These are phyloP conservation scores for Anastrepha ludens DNA, from an alignment of 1,140 invertebrate genomes.

Conservation along the genomic window DNA sequence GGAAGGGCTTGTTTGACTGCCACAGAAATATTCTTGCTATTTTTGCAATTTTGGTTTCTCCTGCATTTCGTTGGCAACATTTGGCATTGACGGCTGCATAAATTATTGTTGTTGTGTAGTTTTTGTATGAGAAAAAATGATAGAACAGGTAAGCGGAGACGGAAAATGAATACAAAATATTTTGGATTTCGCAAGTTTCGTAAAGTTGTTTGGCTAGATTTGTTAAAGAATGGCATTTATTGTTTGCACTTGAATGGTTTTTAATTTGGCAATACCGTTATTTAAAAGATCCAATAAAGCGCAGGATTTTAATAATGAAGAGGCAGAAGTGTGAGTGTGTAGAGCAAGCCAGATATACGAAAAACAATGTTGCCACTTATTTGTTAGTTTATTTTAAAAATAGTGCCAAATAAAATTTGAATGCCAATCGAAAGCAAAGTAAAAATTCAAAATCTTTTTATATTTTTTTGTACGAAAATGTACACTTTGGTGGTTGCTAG, in stretches of 20 bases:
- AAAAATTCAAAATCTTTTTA: no score
- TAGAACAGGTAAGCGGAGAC: no score
- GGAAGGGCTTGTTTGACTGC: no score
- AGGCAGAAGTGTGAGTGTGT: no score
- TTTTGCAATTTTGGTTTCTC: neutral
- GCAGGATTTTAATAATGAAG: no score
- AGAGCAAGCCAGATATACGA: no score
- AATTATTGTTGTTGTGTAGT: constrained; percentile 16
- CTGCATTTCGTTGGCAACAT: neutral
- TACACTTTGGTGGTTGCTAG: no score
- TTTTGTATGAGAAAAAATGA: neutral
- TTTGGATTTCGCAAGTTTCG: neutral
- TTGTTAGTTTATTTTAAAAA: no score
- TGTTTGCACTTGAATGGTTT: neutral
- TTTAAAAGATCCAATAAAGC: neutral
- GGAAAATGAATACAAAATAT: neutral
- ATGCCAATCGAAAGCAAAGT: no score
- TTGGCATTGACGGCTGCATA: constrained; percentile 19
- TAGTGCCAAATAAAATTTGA: no score
- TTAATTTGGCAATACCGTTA: neutral
- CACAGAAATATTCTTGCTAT: neutral
- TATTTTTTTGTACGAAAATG: no score
- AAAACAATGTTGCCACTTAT: no score
- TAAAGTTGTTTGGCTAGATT: neutral
- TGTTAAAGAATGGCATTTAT: neutral